These are phyloP conservation scores for Ecliptopera silaceata DNA, from an alignment of 2,888 invertebrate genomes.

Conservation along the genomic window DNA sequence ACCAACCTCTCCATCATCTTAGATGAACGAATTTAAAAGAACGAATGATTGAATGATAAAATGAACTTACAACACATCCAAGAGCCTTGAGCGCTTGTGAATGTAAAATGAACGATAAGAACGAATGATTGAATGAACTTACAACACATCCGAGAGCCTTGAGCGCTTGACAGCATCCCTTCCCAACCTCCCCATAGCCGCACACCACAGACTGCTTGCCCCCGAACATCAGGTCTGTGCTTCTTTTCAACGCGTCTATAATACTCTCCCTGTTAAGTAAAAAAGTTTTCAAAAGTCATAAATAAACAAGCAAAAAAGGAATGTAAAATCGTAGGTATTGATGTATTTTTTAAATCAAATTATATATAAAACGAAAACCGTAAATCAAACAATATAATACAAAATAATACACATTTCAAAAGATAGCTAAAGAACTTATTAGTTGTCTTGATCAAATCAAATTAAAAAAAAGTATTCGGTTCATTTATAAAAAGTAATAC, in stretches of 20 bases:
- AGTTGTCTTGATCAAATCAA: too few species aligned
- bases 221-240: constrained; percentile 98
- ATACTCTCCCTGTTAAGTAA: constrained; percentile 68
- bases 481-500: too few species aligned
- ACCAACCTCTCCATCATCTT: constrained; percentile 84
- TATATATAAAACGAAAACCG: background rate
- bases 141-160: constrained; percentile 97
- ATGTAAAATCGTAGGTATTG: too few species aligned
- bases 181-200: constrained; percentile 98
- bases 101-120: background rate
- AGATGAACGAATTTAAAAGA: background rate
- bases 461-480: too few species aligned
- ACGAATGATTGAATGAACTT: constrained; percentile 58
- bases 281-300: background rate
- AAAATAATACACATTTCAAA: too few species aligned
- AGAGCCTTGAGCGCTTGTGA: constrained; percentile 95
- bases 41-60: background rate
- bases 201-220: constrained; percentile 98
- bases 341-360: background rate
- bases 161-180: constrained; percentile 97
- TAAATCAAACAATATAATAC: too few species aligned
- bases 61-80: constrained; percentile 92
- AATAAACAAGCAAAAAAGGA: too few species aligned
- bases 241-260: constrained; percentile 89
- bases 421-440: too few species aligned